Base-by-base conservation (phyloP, 2,888 invertebrate genomes). In the Notodonta ziczac region DNA sequence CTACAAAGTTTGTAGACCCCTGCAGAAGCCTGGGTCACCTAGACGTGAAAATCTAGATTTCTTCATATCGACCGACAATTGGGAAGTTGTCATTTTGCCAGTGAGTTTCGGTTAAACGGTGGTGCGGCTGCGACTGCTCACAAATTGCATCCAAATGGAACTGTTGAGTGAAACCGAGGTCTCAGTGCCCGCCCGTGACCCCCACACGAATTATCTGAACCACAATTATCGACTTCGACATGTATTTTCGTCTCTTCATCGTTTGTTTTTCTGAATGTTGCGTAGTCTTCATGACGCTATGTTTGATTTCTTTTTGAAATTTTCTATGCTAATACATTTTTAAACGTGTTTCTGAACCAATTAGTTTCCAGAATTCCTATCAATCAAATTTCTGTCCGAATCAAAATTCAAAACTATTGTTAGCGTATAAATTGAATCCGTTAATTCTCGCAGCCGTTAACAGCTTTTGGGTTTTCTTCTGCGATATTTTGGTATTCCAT, bases 121-220 rank as follows among this genome's bases (percentile, higher is more conserved):
- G 65, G 2, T 2, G 1, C 24, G 24, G 24, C 24, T 24, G 24
- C 24, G 24, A 24, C 60, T 57, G 62, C 59, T 70, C 62, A 59
- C 64, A 62, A 72, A 59, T 71, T 78, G 68, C 67, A 76, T 70
- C 74, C 70, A 72, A 71, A 69, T 72, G 59, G 68, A 68, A 72
- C 70, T 70, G 75, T 73, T 73, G 71, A 84, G 83, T 84, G 83
- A 84, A 85, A 85, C 78, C 82, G 80, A 83, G 64, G 81, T 78
- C 74, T 76, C 78, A 83, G 59, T 78, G 77, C 77, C 77, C 72
- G 81, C 76, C 82, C 82, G 61, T 84, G 83, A 84, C 83, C 82
- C 74, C 16, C 76, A 72, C 78, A 72, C 73, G 72, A 74, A 80
- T 78, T 84, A 83, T 82, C 81, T 80, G 78, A 78, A 80, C 65